Evolutionary conservation across 2,888 invertebrate species (phyloP).

Genomic region (Iphiclides podalirius): DNA sequence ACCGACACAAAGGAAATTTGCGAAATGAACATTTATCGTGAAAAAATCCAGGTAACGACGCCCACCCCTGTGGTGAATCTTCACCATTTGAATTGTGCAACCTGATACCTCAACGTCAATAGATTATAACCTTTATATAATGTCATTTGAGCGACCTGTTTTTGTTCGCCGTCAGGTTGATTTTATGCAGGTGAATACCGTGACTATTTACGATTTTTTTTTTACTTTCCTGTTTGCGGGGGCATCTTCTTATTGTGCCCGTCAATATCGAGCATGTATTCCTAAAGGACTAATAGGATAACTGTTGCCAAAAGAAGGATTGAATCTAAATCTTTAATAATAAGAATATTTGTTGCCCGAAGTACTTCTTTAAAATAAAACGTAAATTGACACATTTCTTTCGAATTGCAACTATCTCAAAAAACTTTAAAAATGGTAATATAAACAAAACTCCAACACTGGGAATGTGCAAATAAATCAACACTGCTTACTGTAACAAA

Average conservation of each 20-base stretch:
- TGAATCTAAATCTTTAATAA: too few species aligned
- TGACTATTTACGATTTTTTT: slow-evolving; percentile 2
- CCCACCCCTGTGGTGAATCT: slow-evolving; percentile 4
- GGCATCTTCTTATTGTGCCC: slow-evolving; percentile 1
- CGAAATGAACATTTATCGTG: slow-evolving; percentile 6
- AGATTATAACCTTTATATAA: slow-evolving; percentile 13
- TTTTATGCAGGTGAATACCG: slow-evolving; percentile 4
- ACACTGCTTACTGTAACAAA: too few species aligned
- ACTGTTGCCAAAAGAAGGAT: too few species aligned
- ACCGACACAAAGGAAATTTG: slow-evolving; percentile 6
- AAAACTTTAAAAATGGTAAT: too few species aligned
- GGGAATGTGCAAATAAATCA: too few species aligned
- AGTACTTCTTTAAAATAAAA: not conserved
- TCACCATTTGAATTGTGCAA: slow-evolving; percentile 13
- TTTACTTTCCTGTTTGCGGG: not conserved
- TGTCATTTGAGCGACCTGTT: slow-evolving; percentile 16
- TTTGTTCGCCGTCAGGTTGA: slow-evolving; percentile 1
- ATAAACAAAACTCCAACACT: too few species aligned
- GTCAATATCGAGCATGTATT: not conserved
- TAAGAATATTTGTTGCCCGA: not conserved
- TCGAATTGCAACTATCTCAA: too few species aligned
- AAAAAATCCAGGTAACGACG: slow-evolving; percentile 20
- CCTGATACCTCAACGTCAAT: slow-evolving; percentile 19
- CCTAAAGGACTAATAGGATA: too few species aligned
- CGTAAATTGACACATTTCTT: too few species aligned